Evolutionary conservation across 2,113 vertebrate genomes (phyloP).

Genomic region (Girardinichthys multiradiatus): DNA sequence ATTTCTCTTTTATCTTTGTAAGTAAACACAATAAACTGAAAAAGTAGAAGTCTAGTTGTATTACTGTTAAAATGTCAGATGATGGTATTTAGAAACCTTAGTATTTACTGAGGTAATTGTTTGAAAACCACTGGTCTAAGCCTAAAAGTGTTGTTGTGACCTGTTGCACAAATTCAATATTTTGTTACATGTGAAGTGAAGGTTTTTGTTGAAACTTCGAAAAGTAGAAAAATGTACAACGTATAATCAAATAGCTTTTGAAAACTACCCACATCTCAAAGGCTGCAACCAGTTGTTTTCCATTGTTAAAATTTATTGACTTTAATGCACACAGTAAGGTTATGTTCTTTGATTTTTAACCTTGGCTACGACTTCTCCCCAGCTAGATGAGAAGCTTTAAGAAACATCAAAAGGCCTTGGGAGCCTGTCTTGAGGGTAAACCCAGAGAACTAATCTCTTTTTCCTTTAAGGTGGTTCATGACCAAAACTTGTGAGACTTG

Average conservation of each 20-base stretch:
- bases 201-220: background rate
- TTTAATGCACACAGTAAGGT: slow-evolving; percentile 5
- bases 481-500: background rate
- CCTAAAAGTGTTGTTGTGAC: background rate
- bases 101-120: no score
- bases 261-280: slow-evolving; percentile 13
- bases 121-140: no score
- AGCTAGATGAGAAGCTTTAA: slow-evolving; percentile 5
- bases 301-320: background rate
- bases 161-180: background rate
- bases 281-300: slow-evolving; percentile 7
- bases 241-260: background rate
- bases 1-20: no score
- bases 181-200: background rate
- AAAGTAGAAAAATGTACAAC: background rate
- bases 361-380: background rate
- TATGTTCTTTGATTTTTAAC: slow-evolving; percentile 20
- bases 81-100: no score
- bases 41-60: no score
- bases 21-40: no score
- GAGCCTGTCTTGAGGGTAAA: slow-evolving; percentile 11
- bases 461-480: slow-evolving; percentile 9
- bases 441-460: slow-evolving; percentile 7
- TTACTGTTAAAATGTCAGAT: no score
- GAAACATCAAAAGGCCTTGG: slow-evolving; percentile 9